A percentile compares a stretch with the other conserved stretches of the same genome.
These are phyloP conservation scores for Podocnemis expansa DNA, from an alignment of 2,113 vertebrate species.

Conservation along the genomic window DNA sequence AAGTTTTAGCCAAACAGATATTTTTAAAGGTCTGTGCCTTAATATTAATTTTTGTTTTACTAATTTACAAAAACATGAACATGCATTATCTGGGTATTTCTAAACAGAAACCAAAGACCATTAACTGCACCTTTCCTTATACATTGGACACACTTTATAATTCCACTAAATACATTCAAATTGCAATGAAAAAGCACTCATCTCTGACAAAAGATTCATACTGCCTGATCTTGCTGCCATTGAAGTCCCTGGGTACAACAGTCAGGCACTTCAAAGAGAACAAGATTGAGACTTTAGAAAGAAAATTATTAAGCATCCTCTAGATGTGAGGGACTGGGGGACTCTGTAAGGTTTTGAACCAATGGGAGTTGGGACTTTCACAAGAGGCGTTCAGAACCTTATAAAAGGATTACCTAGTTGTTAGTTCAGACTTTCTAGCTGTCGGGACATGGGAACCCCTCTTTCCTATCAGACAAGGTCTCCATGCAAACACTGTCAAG, in stretches of 20 bases:
- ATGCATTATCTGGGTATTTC: not conserved
- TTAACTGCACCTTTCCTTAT: not conserved
- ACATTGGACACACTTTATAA: accelerated
- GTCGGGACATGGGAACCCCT: not conserved
- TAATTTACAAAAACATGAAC: not conserved
- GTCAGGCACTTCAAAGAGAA: not conserved
- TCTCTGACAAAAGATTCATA: not conserved
- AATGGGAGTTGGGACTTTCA: not conserved
- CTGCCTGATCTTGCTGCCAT: not conserved
- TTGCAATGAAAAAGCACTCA: not conserved
- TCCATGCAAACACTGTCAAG: not conserved
- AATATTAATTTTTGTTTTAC: not conserved
- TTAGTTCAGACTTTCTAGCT: not conserved
- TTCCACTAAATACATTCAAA: not conserved
- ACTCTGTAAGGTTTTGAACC: not conserved
- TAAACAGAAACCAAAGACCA: not conserved
- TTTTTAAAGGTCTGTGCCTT: not conserved
- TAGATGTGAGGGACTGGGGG: not conserved
- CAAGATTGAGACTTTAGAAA: not conserved
- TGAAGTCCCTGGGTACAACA: not conserved
- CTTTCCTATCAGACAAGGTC: not conserved
- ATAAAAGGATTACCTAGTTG: not conserved
- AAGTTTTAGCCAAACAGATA: not conserved
- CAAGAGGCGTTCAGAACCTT: not conserved
- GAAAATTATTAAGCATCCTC: not conserved